These are phyloP conservation scores for Marmota flaviventris DNA, from an alignment of 2,113 vertebrate genomes.

Conservation along the genomic window DNA sequence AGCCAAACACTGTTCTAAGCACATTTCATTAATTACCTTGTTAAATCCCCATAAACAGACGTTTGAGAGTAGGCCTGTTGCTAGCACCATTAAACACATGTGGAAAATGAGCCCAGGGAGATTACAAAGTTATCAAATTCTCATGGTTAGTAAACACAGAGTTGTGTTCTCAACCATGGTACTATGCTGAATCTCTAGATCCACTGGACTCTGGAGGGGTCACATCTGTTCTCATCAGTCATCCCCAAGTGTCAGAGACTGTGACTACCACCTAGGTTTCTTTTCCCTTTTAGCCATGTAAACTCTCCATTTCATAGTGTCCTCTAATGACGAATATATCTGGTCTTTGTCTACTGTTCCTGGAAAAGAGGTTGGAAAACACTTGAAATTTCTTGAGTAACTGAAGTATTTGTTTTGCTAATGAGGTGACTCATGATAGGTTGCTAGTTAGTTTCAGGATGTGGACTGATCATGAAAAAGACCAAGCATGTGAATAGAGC, in stretches of 20 bases:
- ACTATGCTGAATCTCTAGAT: neutral
- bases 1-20: neutral
- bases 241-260: neutral
- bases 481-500: neutral
- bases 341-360: neutral
- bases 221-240: neutral
- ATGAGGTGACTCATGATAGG: neutral
- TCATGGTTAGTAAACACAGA: neutral
- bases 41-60: neutral
- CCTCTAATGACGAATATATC: neutral
- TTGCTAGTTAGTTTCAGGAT: neutral
- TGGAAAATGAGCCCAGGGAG: neutral
- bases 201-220: neutral
- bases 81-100: neutral
- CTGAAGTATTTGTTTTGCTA: neutral
- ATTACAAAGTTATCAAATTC: neutral
- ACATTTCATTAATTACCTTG: neutral
- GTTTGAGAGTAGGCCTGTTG: neutral
- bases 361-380: neutral
- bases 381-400: neutral
- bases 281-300: neutral
- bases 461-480: neutral
- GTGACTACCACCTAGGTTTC: neutral
- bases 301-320: neutral
- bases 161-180: neutral